Conservation (phyloP, 2,888 invertebrate genomes). For the Lithophane socia region DNA sequence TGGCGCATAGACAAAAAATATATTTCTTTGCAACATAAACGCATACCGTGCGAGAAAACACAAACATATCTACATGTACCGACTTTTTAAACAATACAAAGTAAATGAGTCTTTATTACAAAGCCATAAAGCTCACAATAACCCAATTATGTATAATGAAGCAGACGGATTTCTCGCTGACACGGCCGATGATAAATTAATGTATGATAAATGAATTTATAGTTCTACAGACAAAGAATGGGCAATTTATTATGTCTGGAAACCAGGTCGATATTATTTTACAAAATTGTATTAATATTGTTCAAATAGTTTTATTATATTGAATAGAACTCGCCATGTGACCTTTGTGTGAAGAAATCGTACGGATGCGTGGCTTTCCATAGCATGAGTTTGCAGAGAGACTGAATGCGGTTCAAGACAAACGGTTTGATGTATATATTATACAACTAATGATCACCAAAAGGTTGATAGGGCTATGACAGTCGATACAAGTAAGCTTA, state of each 20-base stretch:
- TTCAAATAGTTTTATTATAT: conserved; percentile 40
- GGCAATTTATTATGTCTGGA: conserved; percentile 57
- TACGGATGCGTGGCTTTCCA: neutral
- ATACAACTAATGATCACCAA: neutral
- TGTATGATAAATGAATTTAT: conserved; percentile 66
- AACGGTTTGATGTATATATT: neutral
- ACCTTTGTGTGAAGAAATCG: neutral
- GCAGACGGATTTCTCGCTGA: conserved; percentile 62
- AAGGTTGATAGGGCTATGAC: neutral
- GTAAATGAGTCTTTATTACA: conserved; percentile 45
- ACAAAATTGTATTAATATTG: conserved; percentile 51
- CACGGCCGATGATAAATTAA: conserved; percentile 66
- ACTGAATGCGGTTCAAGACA: neutral
- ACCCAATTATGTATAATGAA: conserved; percentile 44
- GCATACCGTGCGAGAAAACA: conserved; percentile 27
- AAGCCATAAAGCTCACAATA: conserved; percentile 37
- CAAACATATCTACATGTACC: neutral
- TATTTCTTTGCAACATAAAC: conserved; percentile 18
- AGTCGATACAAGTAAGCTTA: neutral
- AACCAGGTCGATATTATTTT: conserved; percentile 60
- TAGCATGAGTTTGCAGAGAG: neutral
- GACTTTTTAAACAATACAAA: conserved; percentile 6
- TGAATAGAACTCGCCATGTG: conserved; percentile 1
- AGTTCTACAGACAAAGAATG: conserved; percentile 62
- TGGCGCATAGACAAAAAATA: conserved; percentile 9